Percentiles rank a stretch among this genome's conserved stretches.
Conservation (phyloP, 2,888 invertebrate species). For the Chironomus tentans region DNA sequence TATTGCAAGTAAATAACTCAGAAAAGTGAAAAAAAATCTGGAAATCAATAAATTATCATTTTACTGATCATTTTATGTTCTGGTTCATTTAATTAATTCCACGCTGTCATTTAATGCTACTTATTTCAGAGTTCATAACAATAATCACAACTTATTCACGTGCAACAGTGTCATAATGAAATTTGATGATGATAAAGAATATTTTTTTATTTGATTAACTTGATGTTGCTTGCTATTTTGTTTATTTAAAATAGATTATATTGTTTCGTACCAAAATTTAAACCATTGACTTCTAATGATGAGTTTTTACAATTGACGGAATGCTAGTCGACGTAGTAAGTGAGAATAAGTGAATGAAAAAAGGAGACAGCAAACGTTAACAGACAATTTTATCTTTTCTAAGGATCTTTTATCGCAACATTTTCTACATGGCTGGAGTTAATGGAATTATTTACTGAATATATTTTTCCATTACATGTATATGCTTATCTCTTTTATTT, state of each 20-base stretch:
- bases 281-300: too few species aligned
- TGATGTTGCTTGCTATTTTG: too few species aligned
- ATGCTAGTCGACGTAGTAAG: not conserved
- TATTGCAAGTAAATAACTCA: too few species aligned
- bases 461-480: not conserved
- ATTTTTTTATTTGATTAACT: not conserved
- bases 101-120: not conserved
- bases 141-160: not conserved
- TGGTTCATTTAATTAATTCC: not conserved
- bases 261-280: too few species aligned
- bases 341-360: not conserved
- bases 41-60: not conserved
- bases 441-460: not conserved
- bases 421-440: conserved; percentile 12
- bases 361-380: not conserved
- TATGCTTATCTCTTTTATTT: not conserved
- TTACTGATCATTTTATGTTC: not conserved
- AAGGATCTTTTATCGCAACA: conserved; percentile 17
- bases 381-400: conserved; percentile 6
- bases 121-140: not conserved
- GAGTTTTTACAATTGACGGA: too few species aligned
- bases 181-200: not conserved
- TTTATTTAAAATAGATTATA: too few species aligned
- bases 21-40: too few species aligned
- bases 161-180: not conserved